These are phyloP conservation scores for Timandra comae DNA, from an alignment of 2,888 invertebrate species.

Conservation along the genomic window DNA sequence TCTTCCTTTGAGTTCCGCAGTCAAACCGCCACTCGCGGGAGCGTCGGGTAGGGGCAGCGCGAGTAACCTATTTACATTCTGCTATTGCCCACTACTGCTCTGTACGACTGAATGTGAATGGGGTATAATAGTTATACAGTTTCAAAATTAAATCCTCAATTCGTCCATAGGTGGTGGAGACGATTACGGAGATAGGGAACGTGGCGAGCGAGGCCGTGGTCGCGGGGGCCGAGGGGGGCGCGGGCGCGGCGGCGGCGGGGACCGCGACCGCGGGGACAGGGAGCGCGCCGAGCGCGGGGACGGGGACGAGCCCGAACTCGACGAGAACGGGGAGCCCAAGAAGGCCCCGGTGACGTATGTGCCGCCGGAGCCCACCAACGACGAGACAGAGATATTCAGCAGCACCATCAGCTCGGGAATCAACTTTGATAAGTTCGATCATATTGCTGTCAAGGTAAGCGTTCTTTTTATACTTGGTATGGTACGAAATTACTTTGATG, in stretches of 20 bases:
- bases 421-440: conserved; percentile 93
- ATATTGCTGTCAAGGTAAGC: conserved; percentile 89
- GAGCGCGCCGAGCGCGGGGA: conserved; percentile 25
- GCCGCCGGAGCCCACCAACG: conserved; percentile 84
- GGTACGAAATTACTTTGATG: too few relatives aligned
- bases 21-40: too few relatives aligned
- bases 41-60: too few relatives aligned
- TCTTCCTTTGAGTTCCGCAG: too few relatives aligned
- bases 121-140: neutral
- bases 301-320: conserved; percentile 29
- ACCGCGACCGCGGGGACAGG: conserved; percentile 31
- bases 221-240: conserved; percentile 37
- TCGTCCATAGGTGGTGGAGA: conserved; percentile 11
- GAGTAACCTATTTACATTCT: too few relatives aligned
- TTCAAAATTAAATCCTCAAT: neutral
- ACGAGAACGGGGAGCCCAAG: conserved; percentile 51
- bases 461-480: neutral
- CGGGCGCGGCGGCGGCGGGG: conserved; percentile 32
- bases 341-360: conserved; percentile 76
- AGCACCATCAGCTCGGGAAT: conserved; percentile 87
- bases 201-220: conserved; percentile 36
- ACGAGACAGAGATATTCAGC: conserved; percentile 83
- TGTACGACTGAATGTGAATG: too few relatives aligned
- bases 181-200: conserved; percentile 34
- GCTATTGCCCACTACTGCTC: too few relatives aligned